These are phyloP conservation scores for Gandaritis pyraliata DNA, from an alignment of 2,888 invertebrate species.

Conservation along the genomic window DNA sequence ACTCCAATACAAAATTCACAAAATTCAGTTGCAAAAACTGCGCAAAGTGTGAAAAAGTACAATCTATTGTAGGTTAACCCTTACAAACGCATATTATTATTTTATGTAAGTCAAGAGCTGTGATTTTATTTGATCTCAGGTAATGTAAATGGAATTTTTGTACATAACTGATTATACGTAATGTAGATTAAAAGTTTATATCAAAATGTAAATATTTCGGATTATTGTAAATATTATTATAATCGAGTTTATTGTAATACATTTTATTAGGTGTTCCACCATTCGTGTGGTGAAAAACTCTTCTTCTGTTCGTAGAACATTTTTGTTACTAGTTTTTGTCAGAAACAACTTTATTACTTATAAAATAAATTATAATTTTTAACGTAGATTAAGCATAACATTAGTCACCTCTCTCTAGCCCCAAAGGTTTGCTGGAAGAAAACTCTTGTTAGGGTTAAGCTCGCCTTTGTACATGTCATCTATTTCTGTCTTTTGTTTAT, in stretches of 20 bases:
- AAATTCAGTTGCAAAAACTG: background rate
- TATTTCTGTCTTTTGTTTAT: too few relatives aligned
- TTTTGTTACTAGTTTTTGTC: slow-evolving; percentile 45
- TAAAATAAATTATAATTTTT: background rate
- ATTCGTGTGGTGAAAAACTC: slow-evolving; percentile 68
- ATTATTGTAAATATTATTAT: slow-evolving; percentile 72
- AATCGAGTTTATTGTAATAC: slow-evolving; percentile 48
- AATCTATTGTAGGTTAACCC: slow-evolving; percentile 4
- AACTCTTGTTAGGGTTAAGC: too few relatives aligned
- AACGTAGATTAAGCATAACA: background rate
- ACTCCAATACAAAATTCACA: too few relatives aligned
- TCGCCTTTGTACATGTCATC: too few relatives aligned
- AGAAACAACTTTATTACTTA: slow-evolving; percentile 24
- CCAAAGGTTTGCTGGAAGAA: too few relatives aligned
- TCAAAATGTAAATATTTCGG: slow-evolving; percentile 78
- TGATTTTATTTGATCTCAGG: slow-evolving; percentile 45
- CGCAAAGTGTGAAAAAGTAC: slow-evolving; percentile 4
- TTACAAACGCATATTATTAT: slow-evolving; percentile 21
- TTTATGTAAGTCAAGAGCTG: slow-evolving; percentile 40
- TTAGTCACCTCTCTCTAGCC: too few relatives aligned
- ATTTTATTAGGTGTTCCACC: slow-evolving; percentile 59
- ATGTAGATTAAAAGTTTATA: slow-evolving; percentile 68
- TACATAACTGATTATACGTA: slow-evolving; percentile 69
- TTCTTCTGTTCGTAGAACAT: slow-evolving; percentile 77
- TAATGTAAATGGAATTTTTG: slow-evolving; percentile 62